These are phyloP conservation scores for Porites cylindrica DNA, from an alignment of 92 coral and sea anemone species.

Conservation along the genomic window DNA sequence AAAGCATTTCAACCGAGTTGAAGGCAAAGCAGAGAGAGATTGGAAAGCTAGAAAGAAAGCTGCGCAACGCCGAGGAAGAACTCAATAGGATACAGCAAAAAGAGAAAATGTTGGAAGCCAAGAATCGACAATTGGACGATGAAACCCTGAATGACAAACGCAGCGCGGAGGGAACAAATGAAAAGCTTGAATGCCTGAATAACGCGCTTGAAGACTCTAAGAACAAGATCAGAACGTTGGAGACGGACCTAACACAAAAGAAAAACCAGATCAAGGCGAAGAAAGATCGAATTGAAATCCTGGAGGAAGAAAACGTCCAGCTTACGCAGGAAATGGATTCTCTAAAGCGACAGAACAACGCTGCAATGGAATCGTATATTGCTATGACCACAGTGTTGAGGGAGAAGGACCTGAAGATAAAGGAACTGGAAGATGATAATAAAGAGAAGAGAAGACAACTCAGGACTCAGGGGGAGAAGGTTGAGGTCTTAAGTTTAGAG, in stretches of 20 bases:
- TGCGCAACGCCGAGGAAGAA: constrained; percentile 53
- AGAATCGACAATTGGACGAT: constrained; percentile 1
- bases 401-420: constrained; percentile 52
- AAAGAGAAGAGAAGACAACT: constrained; percentile 45
- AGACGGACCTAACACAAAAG: constrained; percentile 52
- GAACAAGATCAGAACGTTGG: constrained; percentile 56
- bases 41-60: constrained; percentile 49
- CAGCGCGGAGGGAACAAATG: constrained; percentile 17
- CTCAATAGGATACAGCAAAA: neutral
- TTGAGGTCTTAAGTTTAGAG: constrained; percentile 29
- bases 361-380: constrained; percentile 35
- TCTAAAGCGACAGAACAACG: constrained; percentile 55
- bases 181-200: neutral
- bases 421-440: constrained; percentile 55
- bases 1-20: constrained; percentile 42
- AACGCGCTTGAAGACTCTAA: constrained; percentile 26
- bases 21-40: constrained; percentile 55
- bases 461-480: constrained; percentile 49
- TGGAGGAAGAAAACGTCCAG: constrained; percentile 54
- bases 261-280: constrained; percentile 34
- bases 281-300: constrained; percentile 35
- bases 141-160: constrained; percentile 21
- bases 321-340: constrained; percentile 51
- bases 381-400: constrained; percentile 34
- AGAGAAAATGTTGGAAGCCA: constrained; percentile 7